Conservation (phyloP, 2,888 invertebrate genomes). For the Cephus nigrinus region DNA sequence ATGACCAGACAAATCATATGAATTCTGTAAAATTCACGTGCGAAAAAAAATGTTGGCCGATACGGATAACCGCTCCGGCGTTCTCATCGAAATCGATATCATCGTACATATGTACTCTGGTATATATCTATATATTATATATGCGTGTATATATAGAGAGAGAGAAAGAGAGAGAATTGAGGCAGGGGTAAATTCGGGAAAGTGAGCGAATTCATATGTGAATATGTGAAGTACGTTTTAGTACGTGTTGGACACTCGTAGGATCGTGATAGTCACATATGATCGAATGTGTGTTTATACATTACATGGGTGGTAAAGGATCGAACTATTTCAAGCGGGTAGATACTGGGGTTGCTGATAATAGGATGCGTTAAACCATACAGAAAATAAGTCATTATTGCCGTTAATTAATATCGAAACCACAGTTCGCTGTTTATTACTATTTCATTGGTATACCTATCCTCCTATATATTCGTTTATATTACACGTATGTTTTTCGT, state of each 20-base stretch:
- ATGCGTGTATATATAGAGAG: neutral
- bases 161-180: neutral
- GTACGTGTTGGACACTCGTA: neutral
- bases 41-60: neutral
- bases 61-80: neutral
- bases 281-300: neutral
- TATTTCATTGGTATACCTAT: conserved; percentile 31
- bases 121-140: neutral
- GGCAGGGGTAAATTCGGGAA: neutral
- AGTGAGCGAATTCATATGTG: neutral
- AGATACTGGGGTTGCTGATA: conserved; percentile 13
- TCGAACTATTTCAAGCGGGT: neutral
- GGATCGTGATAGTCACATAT: neutral
- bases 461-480: neutral
- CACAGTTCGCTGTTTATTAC: conserved; percentile 36
- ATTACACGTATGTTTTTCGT: neutral
- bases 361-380: conserved; percentile 34
- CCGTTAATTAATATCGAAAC: conserved; percentile 50
- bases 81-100: neutral
- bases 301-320: neutral
- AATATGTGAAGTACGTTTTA: neutral
- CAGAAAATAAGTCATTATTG: conserved; percentile 53
- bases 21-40: neutral
- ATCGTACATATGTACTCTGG: neutral
- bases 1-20: neutral